A percentile compares a stretch with the other conserved stretches of the same genome.
These are phyloP conservation scores for Taenioides sp. DNA, from an alignment of 2,797 vertebrate genomes.

Conservation along the genomic window DNA sequence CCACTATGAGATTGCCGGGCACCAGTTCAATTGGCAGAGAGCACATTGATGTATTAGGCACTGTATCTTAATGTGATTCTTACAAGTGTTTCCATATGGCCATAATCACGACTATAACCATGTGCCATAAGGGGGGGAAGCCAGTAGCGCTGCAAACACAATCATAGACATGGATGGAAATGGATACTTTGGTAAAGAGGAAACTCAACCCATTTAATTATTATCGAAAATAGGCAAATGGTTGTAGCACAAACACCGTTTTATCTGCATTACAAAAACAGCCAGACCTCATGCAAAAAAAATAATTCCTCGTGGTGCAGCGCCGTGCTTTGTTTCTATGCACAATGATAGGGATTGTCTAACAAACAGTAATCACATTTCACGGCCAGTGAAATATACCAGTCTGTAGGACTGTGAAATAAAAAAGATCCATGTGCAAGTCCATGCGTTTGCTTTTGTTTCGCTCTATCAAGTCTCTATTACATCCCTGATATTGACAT, in stretches of 20 bases:
- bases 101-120: constrained; percentile 20
- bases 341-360: constrained; percentile 9
- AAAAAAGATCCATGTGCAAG: not conserved
- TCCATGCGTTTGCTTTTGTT: not conserved
- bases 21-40: not conserved
- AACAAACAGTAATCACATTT: constrained; percentile 7
- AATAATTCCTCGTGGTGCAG: not conserved
- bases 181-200: not conserved
- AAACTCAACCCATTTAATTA: not conserved
- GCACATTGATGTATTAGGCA: not conserved
- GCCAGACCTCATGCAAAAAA: not conserved
- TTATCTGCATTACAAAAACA: constrained; percentile 18
- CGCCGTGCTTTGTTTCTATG: constrained; percentile 16
- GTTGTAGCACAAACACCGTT: constrained; percentile 11
- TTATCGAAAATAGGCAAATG: constrained; percentile 12
- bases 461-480: not conserved
- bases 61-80: not conserved
- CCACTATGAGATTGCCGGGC: not conserved
- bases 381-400: constrained; percentile 3
- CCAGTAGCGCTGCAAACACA: not conserved
- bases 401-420: not conserved
- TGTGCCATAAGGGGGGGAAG: not conserved
- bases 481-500: constrained; percentile 3
- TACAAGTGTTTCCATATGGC: constrained; percentile 21
- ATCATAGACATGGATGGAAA: constrained; percentile 4